These are phyloP conservation scores for Zaprionus taronus DNA, from an alignment of 1,140 invertebrate genomes.

Conservation along the genomic window DNA sequence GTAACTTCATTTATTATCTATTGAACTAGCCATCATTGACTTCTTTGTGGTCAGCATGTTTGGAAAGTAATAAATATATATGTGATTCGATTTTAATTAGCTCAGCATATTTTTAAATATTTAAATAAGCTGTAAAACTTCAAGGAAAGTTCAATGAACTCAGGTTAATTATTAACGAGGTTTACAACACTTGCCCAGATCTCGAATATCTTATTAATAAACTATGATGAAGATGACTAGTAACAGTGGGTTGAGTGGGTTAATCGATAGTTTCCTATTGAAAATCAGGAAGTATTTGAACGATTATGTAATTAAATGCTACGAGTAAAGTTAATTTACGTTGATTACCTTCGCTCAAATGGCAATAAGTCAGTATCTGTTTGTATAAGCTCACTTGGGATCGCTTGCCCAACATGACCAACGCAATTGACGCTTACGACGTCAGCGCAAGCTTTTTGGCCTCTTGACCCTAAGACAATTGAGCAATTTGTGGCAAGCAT, in stretches of 20 bases:
- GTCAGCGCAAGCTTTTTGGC: conserved; percentile 62
- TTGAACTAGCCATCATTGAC: conserved; percentile 33
- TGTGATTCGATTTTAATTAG: background rate
- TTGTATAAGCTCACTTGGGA: conserved; percentile 15
- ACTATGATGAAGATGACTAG: conserved; percentile 2
- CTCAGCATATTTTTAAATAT: conserved; percentile 21
- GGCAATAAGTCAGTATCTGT: background rate
- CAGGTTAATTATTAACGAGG: background rate
- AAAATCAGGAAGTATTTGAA: background rate
- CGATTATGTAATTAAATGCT: conserved; percentile 6
- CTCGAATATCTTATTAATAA: background rate
- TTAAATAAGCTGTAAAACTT: background rate
- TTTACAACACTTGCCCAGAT: background rate
- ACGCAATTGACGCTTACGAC: conserved; percentile 57
- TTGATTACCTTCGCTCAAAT: background rate
- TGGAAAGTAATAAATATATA: background rate
- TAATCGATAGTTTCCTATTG: conserved; percentile 1
- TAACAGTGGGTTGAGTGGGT: background rate
- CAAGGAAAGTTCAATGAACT: background rate
- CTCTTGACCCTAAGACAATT: conserved; percentile 72
- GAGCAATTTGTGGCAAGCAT: conserved; percentile 58
- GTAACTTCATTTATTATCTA: conserved; percentile 63
- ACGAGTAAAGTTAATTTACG: background rate
- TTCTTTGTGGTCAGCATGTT: conserved; percentile 32
- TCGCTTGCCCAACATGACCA: conserved; percentile 54